Evolutionary conservation across 2,113 vertebrate species (phyloP), one percentile per base, ranked within the genome.

Genomic region (Corvus moneduloides): DNA sequence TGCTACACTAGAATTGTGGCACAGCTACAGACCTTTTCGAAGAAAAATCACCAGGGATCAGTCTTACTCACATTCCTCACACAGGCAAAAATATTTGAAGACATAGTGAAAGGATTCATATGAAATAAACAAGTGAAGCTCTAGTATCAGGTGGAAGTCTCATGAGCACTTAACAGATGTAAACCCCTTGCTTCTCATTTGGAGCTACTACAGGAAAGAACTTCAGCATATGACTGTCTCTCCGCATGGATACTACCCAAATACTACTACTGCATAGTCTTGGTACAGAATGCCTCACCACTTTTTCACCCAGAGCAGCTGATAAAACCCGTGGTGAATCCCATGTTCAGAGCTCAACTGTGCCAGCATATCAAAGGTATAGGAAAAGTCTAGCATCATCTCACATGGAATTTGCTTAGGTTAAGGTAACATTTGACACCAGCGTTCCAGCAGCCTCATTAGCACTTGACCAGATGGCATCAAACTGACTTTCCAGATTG

Each of bases 391-490:
- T 80, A 90, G 78, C 84, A 90, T 68, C 46, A 55, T 67, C 89
- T 92, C 83, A 16, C 39, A 43, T 2, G 21, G 61, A 89, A n/a
- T n/a, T 63, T 94, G 64, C 82, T 72, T 68, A 87, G 89, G 86
- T 92, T 90, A 92, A 75, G 44, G 84, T 54, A 96, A 87, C 84
- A 84, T 88, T 95, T 88, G 94, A 95, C 93, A 96, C 59, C 32
- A 81, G 51, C 67, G 74, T 87, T 94, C 71, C 79, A 58, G 67
- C 44, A 95, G 77, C 48, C 84, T 95, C 85, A 95, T 97, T 90
- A 97, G 95, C 90, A 92, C 91, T 81, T 95, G 87, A 92, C 95
- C 96, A 97, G 95, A 94, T 96, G 93, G 94, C 68, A 96, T 93
- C 84, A 82, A 96, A 96, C 89, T 80, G 68, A 76, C 54, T 96